A percentile compares a stretch with the other conserved stretches of the same genome.
phyloP scores from a whole-genome alignment of 2,888 invertebrate genomes.

The Abscondita cerata region DNA sequence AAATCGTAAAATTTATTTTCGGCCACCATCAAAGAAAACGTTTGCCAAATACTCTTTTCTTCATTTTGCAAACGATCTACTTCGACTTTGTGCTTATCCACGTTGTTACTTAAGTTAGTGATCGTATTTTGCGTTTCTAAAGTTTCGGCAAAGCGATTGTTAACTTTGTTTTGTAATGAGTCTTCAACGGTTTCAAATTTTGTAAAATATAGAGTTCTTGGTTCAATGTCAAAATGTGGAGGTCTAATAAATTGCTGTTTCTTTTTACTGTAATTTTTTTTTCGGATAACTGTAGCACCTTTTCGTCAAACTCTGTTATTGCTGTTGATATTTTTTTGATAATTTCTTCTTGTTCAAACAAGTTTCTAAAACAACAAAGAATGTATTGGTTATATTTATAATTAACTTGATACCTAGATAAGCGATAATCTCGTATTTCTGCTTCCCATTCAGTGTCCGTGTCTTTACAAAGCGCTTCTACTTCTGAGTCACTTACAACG shows the following conservation, averaged over 20 bases:
- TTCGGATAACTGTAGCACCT: conserved; percentile 63
- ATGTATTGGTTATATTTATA: too few relatives aligned
- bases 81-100: conserved; percentile 60
- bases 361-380: conserved; percentile 54
- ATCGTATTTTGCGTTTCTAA: conserved; percentile 64
- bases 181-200: conserved; percentile 77
- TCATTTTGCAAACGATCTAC: conserved; percentile 59
- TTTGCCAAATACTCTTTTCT: conserved; percentile 60
- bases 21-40: conserved; percentile 64
- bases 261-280: conserved; percentile 68
- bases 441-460: conserved; percentile 62
- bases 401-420: conserved; percentile 56
- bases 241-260: conserved; percentile 65
- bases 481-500: neutral
- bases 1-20: conserved; percentile 83
- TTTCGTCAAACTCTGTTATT: conserved; percentile 71
- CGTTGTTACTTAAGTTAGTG: conserved; percentile 60
- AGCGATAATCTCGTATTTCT: conserved; percentile 64
- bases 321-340: conserved; percentile 65
- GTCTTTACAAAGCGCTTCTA: conserved; percentile 52
- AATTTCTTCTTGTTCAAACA: conserved; percentile 72
- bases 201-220: conserved; percentile 78
- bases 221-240: conserved; percentile 71
- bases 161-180: conserved; percentile 61
- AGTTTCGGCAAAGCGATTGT: conserved; percentile 51